Evolutionary conservation across 2,113 vertebrate species (phyloP), one percentile per base, ranked within the genome.

Genomic region (Pampusana beccarii): DNA sequence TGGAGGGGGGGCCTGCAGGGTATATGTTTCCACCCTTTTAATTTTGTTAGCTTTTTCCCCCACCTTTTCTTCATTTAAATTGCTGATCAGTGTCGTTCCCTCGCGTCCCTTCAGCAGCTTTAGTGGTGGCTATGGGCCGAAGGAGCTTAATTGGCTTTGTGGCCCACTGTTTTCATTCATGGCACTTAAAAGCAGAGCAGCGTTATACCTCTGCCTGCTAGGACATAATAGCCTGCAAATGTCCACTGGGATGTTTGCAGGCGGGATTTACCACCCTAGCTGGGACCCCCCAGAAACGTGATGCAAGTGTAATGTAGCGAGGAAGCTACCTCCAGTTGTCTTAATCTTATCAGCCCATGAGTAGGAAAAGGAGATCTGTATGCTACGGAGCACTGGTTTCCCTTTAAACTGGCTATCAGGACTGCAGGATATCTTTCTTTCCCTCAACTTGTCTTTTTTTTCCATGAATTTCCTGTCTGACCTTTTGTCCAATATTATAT

Each of bases 111-210:
- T 61, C 29, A 70, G 67, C 44, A 60, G 34, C 29, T 80, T 90
- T 24, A 77, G 69, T 40, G 46, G 34, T 33, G 54, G 58, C 70
- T 86, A 3, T 62, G 67, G 77, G 60, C 36, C 74, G 75, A 64
- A 94, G 71, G n/a, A 70, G 24, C 46, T 91, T 84, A 80, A 87
- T 79, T 90, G 67, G 50, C 60, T 96, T 95, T 88, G 40, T 66
- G 77, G 61, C 62, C 87, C 95, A 85, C 95, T 97, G 56, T 95
- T 98, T 97, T 95, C 78, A 92, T 96, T 98, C 94, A 72, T 73
- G 75, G 82, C 93, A 91, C 91, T 97, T 96, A 81, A 94, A 69
- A 96, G 57, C 93, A 16, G 65, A 94, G 66, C 73, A 93, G 93
- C 5, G 1, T 96, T 96, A 88, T 92, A 96, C 94, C 94, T 95